These are phyloP conservation scores for Notarius quadriscutis DNA, from an alignment of 2,113 vertebrate species.

Conservation along the genomic window DNA sequence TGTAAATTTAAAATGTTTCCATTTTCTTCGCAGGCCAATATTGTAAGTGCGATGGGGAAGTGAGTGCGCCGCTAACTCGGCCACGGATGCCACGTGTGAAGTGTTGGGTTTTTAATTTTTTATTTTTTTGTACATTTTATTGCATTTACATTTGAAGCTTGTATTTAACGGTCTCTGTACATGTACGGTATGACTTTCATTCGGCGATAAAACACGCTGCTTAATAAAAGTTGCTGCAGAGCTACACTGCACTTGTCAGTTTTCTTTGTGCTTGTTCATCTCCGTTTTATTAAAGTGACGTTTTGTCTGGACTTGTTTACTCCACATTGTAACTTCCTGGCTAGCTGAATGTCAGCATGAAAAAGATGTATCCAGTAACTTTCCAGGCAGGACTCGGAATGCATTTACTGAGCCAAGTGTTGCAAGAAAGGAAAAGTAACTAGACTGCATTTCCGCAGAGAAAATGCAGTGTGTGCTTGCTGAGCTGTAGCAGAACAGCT, in stretches of 20 bases:
- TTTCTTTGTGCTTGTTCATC: not conserved
- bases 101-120: not conserved
- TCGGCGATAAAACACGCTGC: not conserved
- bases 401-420: too few relatives aligned
- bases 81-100: too few relatives aligned
- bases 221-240: not conserved
- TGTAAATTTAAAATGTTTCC: not conserved
- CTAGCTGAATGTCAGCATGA: not conserved
- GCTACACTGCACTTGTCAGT: not conserved
- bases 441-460: too few relatives aligned
- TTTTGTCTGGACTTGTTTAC: not conserved
- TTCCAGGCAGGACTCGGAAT: too few relatives aligned
- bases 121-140: not conserved
- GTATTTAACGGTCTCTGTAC: not conserved
- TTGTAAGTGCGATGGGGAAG: slow-evolving; percentile 70
- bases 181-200: not conserved
- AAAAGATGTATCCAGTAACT: not conserved
- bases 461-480: too few relatives aligned
- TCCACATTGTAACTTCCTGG: not conserved
- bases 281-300: not conserved
- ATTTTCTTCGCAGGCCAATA: slow-evolving; percentile 66
- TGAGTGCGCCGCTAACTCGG: slow-evolving; percentile 42
- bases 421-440: too few relatives aligned
- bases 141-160: not conserved
- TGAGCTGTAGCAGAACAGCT: too few relatives aligned